Evolutionary conservation across 2,888 invertebrate genomes (phyloP).

Genomic region (Drosophila greeni): DNA sequence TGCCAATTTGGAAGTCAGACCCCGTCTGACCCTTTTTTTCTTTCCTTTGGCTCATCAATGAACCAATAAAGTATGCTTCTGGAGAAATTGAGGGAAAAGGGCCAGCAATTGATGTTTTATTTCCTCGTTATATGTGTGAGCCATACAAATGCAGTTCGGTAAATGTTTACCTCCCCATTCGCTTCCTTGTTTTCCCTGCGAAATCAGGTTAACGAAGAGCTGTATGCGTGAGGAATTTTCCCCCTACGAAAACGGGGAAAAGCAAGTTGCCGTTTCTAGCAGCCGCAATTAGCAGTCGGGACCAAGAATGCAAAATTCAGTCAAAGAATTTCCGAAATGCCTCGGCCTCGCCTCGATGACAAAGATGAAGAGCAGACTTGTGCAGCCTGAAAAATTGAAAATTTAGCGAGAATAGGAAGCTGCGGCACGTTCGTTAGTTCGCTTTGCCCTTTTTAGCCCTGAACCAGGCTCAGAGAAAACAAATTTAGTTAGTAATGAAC

Average conservation of each 20-base stretch:
- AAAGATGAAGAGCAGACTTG: conserved; percentile 11
- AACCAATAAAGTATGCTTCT: conserved; percentile 31
- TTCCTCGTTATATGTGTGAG: conserved; percentile 27
- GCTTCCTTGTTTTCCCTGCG: conserved; percentile 8
- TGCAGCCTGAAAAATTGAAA: conserved; percentile 42
- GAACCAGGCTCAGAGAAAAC: too few species aligned
- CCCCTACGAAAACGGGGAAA: not conserved
- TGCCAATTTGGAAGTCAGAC: conserved; percentile 33
- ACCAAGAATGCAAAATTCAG: conserved; percentile 1
- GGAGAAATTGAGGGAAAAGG: conserved; percentile 11
- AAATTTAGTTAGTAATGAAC: too few species aligned
- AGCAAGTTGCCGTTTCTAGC: conserved; percentile 1
- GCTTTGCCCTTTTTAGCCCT: conserved; percentile 38
- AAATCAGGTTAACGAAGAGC: conserved; percentile 62
- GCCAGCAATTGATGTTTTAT: conserved; percentile 34
- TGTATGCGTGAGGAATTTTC: conserved; percentile 14
- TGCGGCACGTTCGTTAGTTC: conserved; percentile 58
- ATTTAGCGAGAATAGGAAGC: conserved; percentile 23
- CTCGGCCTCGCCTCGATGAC: conserved; percentile 13
- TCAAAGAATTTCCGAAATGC: conserved; percentile 10
- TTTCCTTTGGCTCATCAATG: conserved; percentile 34
- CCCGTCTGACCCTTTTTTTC: conserved; percentile 36
- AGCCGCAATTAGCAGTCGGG: conserved; percentile 37
- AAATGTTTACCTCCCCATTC: conserved; percentile 15
- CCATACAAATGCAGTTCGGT: conserved; percentile 27